A percentile compares a stretch with the other conserved stretches of the same genome.
Evolutionary conservation across 1,140 invertebrate genomes (phyloP).

Genomic region (Lordiphosa clarofinis): DNA sequence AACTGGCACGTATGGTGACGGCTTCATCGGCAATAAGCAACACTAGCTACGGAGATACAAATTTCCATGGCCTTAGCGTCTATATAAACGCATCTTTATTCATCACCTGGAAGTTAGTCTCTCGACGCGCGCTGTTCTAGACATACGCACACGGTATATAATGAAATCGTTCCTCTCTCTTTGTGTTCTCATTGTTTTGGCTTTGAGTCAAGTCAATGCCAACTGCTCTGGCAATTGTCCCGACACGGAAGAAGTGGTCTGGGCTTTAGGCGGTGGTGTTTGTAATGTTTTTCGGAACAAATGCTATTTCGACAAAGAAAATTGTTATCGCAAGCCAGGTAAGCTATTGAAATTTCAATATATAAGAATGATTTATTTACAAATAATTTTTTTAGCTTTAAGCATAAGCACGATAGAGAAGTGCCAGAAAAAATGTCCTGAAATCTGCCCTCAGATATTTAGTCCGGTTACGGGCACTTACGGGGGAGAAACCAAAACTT

Average conservation of each 20-base stretch:
- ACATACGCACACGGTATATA: background rate
- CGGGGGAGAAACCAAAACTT: slow-evolving; percentile 7
- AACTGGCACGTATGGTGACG: slow-evolving; percentile 1
- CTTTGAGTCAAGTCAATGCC: slow-evolving; percentile 34
- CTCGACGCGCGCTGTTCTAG: background rate
- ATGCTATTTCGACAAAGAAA: slow-evolving; percentile 49
- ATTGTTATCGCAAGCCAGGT: slow-evolving; percentile 43
- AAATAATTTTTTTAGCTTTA: slow-evolving; percentile 18
- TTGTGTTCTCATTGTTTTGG: slow-evolving; percentile 23
- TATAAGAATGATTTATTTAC: too few species aligned
- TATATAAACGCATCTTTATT: slow-evolving; percentile 18
- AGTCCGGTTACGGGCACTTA: slow-evolving; percentile 27
- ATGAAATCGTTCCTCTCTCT: slow-evolving; percentile 35
- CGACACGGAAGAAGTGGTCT: slow-evolving; percentile 55
- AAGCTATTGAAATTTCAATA: background rate
- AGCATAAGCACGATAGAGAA: slow-evolving; percentile 32
- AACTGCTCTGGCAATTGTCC: slow-evolving; percentile 38
- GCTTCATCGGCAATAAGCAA: background rate
- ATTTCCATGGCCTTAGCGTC: background rate
- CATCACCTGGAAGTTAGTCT: slow-evolving; percentile 15
- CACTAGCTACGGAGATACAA: background rate
- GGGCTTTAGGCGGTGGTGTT: slow-evolving; percentile 31
- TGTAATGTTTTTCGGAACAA: slow-evolving; percentile 55
- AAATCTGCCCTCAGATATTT: slow-evolving; percentile 18
- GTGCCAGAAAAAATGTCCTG: slow-evolving; percentile 37